Evolutionary conservation across 2,888 invertebrate genomes (phyloP), one percentile per base, ranked within the genome.

Genomic region (Scaptomyza cyrtandrae): DNA sequence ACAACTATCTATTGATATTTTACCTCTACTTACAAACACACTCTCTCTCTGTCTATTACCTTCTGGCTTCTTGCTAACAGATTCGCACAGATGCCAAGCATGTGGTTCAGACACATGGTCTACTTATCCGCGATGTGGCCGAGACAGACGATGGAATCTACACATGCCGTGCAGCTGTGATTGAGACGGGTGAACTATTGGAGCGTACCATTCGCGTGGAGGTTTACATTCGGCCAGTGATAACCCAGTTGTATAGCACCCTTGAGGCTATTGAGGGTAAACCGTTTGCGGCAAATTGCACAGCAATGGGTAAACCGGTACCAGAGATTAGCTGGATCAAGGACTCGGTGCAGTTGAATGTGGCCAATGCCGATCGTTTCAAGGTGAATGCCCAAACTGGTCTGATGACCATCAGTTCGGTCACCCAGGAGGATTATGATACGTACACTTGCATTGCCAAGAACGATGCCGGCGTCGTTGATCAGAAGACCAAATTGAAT

Each of bases 61-160:
- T 29, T 14, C n/a, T 37, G 6, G 37, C 7, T 39, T 39, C 14
- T 39, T 6, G n/a, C 1, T 6, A 46, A 4, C 74, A 94, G 94
- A 95, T 97, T 65, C 93, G 92, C 55, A 95, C 95, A 7, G 94
- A 94, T 76, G 95, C 95, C 53, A 94, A 95, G 90, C 96, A 96
- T 87, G 94, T 97, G 13, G 94, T 96, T 59, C 95, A 95, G 78
- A 93, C 95, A 0, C 95, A 96, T 78, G 97, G 97, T 0, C 92
- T 98, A 11, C 92, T 95, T 62, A 96, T 98, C 67, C 95, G 95
- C 79, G 95, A 95, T 79, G 95, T 97, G 0, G 94, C 94, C 77
- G 96, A 96, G 90, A 94, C 95, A 14, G 97, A 98, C 86, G 97
- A 97, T 89, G 98, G 97, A 0, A 94, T 95, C 10, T 98, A 98